Evolutionary conservation across 2,797 vertebrate species (phyloP).

Genomic region (Sebastolobus alascanus): DNA sequence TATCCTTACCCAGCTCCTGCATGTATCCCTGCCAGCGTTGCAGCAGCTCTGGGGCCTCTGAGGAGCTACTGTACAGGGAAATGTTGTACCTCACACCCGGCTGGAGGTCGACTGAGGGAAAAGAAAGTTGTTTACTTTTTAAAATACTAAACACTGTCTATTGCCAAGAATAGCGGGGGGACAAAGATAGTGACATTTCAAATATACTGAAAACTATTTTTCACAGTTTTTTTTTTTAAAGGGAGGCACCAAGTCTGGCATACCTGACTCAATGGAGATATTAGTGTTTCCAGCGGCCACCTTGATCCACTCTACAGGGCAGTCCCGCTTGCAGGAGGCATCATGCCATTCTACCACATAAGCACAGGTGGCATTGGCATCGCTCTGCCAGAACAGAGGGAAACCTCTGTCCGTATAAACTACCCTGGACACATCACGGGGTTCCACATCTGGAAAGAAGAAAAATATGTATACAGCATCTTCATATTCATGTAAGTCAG

Average conservation of each 20-base stretch:
- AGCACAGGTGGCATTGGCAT: constrained; percentile 66
- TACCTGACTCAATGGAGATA: constrained; percentile 77
- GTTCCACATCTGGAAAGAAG: constrained; percentile 62
- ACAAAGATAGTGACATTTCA: background rate
- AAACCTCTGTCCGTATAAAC: constrained; percentile 62
- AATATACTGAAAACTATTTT: constrained; percentile 18
- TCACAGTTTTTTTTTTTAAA: constrained; percentile 2
- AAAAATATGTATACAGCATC: background rate
- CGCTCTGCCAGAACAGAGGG: constrained; percentile 75
- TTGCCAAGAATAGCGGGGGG: background rate
- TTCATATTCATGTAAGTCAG: background rate
- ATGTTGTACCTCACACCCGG: constrained; percentile 82
- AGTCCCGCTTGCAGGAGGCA: constrained; percentile 63
- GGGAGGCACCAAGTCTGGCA: background rate
- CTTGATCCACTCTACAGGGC: constrained; percentile 80
- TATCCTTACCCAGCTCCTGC: constrained; percentile 80
- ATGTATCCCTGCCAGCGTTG: constrained; percentile 80
- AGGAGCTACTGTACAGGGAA: constrained; percentile 79
- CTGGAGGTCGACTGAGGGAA: constrained; percentile 73
- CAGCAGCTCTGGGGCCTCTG: constrained; percentile 67
- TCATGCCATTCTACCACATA: constrained; percentile 83
- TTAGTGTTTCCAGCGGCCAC: constrained; percentile 68
- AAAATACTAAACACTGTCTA: background rate
- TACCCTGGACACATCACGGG: constrained; percentile 34
- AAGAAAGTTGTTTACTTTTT: background rate